These are phyloP conservation scores for Hippoglossus stenolepis DNA, from an alignment of 2,113 vertebrate genomes.

Conservation along the genomic window DNA sequence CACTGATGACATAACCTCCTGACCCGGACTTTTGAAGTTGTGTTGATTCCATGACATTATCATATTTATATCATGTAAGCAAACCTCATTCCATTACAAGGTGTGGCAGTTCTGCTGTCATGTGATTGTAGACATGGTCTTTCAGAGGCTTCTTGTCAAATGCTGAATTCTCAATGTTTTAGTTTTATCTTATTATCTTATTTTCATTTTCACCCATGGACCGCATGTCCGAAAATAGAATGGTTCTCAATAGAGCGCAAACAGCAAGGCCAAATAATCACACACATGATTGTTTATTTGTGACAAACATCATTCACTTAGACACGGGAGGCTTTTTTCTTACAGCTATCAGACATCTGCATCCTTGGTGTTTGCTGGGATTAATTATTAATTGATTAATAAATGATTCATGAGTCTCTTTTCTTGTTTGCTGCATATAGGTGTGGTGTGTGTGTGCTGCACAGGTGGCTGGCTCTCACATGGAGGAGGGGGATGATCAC, in stretches of 20 bases:
- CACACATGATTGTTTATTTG: background rate
- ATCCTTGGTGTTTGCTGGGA: constrained; percentile 35
- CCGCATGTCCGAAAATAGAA: too few species aligned
- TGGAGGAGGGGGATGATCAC: too few species aligned
- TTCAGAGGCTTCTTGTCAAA: constrained; percentile 5
- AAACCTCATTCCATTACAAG: background rate
- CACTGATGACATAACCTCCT: too few species aligned
- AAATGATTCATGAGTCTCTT: constrained; percentile 71
- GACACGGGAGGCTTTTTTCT: background rate
- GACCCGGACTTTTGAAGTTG: background rate
- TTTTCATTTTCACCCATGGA: too few species aligned
- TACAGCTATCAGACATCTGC: constrained; percentile 32
- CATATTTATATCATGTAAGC: constrained; percentile 7
- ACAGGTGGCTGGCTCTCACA: too few species aligned
- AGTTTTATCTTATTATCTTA: background rate
- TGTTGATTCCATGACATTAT: constrained; percentile 7
- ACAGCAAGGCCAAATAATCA: background rate
- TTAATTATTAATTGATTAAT: constrained; percentile 69
- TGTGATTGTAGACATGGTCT: background rate
- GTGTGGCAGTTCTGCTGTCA: background rate
- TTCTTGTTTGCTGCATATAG: constrained; percentile 32
- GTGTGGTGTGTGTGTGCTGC: constrained; percentile 23
- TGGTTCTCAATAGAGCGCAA: too few species aligned
- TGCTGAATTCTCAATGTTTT: background rate
- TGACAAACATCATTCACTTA: background rate